These are phyloP conservation scores for Nothoprocta perdicaria DNA, from an alignment of 2,113 vertebrate genomes.

Conservation along the genomic window DNA sequence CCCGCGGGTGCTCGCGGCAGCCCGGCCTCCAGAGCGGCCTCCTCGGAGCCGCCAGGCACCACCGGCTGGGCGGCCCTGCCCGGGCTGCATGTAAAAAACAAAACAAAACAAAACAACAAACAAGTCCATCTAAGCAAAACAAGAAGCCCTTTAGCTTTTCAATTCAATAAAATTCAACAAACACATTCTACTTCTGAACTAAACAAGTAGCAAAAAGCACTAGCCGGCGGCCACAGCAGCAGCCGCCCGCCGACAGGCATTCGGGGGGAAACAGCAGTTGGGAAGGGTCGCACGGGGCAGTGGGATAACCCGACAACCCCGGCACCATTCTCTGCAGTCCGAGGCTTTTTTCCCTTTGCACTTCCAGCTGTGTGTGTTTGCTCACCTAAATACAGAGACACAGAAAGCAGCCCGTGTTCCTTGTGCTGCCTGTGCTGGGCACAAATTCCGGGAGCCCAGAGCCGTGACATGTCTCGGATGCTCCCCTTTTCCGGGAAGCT, in stretches of 20 bases:
- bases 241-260: too few relatives aligned
- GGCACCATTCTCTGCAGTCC: neutral
- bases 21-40: too few relatives aligned
- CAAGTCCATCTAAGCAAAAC: neutral
- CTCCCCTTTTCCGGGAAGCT: too few relatives aligned
- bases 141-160: neutral
- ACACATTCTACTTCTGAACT: neutral
- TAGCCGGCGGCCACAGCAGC: neutral
- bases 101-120: too few relatives aligned
- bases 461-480: too few relatives aligned
- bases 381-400: neutral
- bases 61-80: too few relatives aligned
- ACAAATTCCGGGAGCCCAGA: neutral
- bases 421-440: neutral
- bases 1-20: too few relatives aligned
- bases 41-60: too few relatives aligned
- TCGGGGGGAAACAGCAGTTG: neutral
- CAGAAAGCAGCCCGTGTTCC: neutral
- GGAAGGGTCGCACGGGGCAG: neutral
- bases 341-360: conserved; percentile 23
- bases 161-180: neutral
- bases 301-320: conserved; percentile 8
- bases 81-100: too few relatives aligned
- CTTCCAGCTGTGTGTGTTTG: conserved; percentile 24
- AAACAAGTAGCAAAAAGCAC: neutral